Base-by-base conservation (phyloP, 1,140 invertebrate species). In the Asobara japonica region DNA sequence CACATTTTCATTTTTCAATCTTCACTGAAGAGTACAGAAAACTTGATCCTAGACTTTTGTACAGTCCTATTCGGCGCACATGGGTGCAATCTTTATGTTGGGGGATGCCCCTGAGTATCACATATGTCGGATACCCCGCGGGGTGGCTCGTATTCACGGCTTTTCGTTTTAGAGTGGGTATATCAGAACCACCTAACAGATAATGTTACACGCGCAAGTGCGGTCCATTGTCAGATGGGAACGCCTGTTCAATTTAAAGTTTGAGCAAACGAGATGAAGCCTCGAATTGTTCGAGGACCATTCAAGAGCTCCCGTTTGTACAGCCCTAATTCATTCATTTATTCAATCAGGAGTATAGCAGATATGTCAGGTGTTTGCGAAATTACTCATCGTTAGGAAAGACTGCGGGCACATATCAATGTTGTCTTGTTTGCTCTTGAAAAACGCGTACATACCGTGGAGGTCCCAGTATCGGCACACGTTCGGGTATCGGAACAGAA, bases 61-160 rank as follows among this genome's bases (percentile, higher is more conserved):
- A 79, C 78, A 79, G 77, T 82, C 82, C 74, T 74, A 77, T 73
- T 76, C 67, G 66, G 65, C 69, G 75, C 82, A 83, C 83, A 84
- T 83, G 83, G 82, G 81, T 77, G 68, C 69, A 79, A 78, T 80
- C 76, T 76, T 74, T 76, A 62, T 73, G 72, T 67, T 25, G 56
- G 79, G 79, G 79, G 78, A 80, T 82, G 77, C 74, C 76, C 48
- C 74, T 80, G 77, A 83, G 75, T 79, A 79, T 83, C 82, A 73
- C 81, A 84, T 83, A 85, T 81, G 82, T 82, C 79, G 71, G 74
- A 76, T 78, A 72, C 77, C 78, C 79, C 78, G 61, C 78, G 78
- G 74, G 60, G 45, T 48, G 79, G 75, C 76, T 73, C 74, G 74
- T 75, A n/a, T 72, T 16, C 7, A 60, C 45, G 13, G 18, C 18